Percentiles rank a stretch among this genome's conserved stretches.
These are phyloP conservation scores for Netelia virgata DNA, from an alignment of 2,888 invertebrate genomes.

Conservation along the genomic window DNA sequence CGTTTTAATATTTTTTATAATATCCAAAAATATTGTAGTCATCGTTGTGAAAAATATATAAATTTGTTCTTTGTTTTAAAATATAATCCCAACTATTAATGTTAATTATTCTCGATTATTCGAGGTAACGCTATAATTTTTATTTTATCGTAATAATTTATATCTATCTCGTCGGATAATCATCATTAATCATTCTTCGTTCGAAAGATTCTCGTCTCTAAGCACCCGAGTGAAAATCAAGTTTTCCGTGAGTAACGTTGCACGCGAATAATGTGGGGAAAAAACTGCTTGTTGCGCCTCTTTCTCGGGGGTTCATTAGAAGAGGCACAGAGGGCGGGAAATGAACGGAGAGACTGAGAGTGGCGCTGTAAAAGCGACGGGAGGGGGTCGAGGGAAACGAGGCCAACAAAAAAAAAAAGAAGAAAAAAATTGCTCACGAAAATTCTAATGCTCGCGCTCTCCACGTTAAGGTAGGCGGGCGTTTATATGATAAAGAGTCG, in stretches of 20 bases:
- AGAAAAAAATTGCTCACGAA: constrained; percentile 59
- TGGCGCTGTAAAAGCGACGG: too few species aligned
- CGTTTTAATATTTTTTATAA: neutral
- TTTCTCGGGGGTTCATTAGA: constrained; percentile 37
- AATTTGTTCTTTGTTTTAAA: neutral
- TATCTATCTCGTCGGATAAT: too few species aligned
- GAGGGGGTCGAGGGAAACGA: neutral
- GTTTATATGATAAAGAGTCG: constrained; percentile 81
- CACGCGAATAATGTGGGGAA: neutral
- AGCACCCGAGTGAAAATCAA: neutral
- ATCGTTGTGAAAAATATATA: neutral
- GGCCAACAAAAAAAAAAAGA: constrained; percentile 41
- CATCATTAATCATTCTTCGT: neutral
- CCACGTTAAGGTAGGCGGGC: constrained; percentile 72
- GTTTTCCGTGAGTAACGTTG: neutral
- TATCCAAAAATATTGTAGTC: neutral
- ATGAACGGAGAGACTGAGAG: neutral
- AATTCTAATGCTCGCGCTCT: constrained; percentile 77
- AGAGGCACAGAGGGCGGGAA: constrained; percentile 65
- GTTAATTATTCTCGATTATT: neutral
- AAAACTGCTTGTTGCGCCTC: constrained; percentile 75
- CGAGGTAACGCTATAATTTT: too few species aligned
- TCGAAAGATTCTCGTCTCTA: neutral
- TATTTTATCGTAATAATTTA: too few species aligned
- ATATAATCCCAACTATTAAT: neutral